Evolutionary conservation across 2,888 invertebrate genomes (phyloP).

Genomic region (Pharmacophagus antenor): DNA sequence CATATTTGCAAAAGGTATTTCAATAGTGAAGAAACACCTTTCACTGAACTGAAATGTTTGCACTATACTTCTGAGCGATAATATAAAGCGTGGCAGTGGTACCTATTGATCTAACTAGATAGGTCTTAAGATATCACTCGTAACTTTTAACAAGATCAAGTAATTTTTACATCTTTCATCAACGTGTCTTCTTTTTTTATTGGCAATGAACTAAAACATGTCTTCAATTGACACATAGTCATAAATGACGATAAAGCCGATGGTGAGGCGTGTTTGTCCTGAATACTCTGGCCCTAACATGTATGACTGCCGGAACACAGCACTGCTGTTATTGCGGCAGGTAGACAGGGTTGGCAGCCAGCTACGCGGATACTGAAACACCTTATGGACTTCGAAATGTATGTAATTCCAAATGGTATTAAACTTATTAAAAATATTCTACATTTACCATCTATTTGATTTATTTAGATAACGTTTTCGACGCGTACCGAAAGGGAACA

Average conservation of each 20-base stretch:
- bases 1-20: not conserved
- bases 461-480: conserved; percentile 36
- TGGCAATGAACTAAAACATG: not conserved
- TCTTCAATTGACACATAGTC: not conserved
- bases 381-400: too few species aligned
- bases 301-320: not conserved
- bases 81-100: not conserved
- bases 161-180: too few species aligned
- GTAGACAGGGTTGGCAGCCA: not conserved
- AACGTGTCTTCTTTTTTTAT: not conserved
- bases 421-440: too few species aligned
- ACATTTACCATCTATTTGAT: too few species aligned
- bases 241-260: not conserved
- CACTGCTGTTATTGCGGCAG: not conserved
- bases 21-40: not conserved
- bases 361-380: not conserved
- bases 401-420: too few species aligned
- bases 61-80: not conserved
- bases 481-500: conserved; percentile 41
- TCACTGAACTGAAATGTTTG: not conserved
- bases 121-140: too few species aligned
- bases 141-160: too few species aligned
- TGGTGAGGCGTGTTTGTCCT: not conserved
- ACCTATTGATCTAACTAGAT: too few species aligned
- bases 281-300: not conserved